These are phyloP conservation scores for Amphimallon solstitiale DNA, from an alignment of 2,888 invertebrate species.

Conservation along the genomic window DNA sequence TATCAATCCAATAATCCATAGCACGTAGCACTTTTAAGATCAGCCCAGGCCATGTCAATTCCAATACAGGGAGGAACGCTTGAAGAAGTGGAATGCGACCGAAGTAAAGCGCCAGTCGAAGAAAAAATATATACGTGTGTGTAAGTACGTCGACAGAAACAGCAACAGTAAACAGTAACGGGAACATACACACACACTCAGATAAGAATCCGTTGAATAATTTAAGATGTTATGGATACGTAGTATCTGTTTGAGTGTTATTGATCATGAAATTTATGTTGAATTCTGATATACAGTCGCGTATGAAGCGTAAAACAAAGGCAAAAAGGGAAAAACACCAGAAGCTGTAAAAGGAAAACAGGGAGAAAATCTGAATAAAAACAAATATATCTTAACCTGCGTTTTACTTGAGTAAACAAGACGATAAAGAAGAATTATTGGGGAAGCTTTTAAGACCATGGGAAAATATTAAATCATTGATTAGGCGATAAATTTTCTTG, in stretches of 20 bases:
- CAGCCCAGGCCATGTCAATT: constrained; percentile 39
- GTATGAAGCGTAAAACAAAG: constrained; percentile 16
- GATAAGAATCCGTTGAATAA: constrained; percentile 2
- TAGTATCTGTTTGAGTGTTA: constrained; percentile 7
- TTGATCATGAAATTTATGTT: constrained; percentile 16
- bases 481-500: too few relatives aligned
- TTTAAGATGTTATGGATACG: background rate
- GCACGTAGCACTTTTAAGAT: constrained; percentile 55
- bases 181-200: background rate
- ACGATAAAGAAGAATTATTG: constrained; percentile 10
- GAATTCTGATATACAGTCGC: constrained; percentile 17
- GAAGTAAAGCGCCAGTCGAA: too few relatives aligned
- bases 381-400: constrained; percentile 16
- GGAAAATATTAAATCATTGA: background rate
- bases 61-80: constrained; percentile 8
- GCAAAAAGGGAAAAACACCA: background rate
- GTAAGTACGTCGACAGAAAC: too few relatives aligned
- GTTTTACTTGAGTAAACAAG: constrained; percentile 6
- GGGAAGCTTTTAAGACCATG: background rate
- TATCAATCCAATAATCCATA: constrained; percentile 57
- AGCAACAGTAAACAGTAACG: too few relatives aligned
- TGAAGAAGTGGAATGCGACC: background rate
- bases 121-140: too few relatives aligned
- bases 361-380: constrained; percentile 20
- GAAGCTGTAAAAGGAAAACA: background rate